A percentile compares a stretch with the other conserved stretches of the same genome.
phyloP scores from a whole-genome alignment of 1,140 invertebrate species.

The Drosophila kepulauana region DNA sequence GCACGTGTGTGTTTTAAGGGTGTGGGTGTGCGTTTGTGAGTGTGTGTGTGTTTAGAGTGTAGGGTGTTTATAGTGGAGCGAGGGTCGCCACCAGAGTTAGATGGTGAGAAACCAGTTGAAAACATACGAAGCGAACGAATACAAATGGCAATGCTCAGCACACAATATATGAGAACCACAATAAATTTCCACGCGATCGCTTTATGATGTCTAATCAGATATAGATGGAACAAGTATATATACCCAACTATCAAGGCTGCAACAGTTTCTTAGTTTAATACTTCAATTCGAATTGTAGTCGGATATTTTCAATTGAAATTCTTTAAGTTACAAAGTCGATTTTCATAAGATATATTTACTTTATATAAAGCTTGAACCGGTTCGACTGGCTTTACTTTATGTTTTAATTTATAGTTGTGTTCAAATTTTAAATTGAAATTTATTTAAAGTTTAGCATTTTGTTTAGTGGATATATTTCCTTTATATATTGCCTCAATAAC shows the following conservation, averaged over 20 bases:
- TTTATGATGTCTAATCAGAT: slow-evolving; percentile 6
- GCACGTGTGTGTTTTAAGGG: background rate
- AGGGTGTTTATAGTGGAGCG: background rate
- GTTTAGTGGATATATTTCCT: no score
- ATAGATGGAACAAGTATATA: background rate
- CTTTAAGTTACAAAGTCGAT: no score
- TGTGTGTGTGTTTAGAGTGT: slow-evolving; percentile 21
- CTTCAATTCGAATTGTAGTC: no score
- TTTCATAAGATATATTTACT: no score
- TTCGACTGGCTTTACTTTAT: no score
- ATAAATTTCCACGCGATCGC: background rate
- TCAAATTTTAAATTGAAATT: no score
- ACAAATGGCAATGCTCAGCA: slow-evolving; percentile 64
- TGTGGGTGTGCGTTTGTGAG: background rate
- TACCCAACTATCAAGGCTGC: background rate
- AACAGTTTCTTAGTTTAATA: background rate
- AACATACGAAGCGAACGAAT: slow-evolving; percentile 67
- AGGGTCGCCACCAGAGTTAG: slow-evolving; percentile 7
- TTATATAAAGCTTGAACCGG: no score
- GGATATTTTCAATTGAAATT: no score
- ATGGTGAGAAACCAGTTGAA: slow-evolving; percentile 11
- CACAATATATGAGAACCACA: slow-evolving; percentile 65
- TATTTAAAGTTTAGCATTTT: no score
- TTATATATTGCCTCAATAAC: no score
- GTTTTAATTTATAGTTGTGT: no score